Evolutionary conservation across 2,888 invertebrate species (phyloP).

Genomic region (Hemaris fuciformis): DNA sequence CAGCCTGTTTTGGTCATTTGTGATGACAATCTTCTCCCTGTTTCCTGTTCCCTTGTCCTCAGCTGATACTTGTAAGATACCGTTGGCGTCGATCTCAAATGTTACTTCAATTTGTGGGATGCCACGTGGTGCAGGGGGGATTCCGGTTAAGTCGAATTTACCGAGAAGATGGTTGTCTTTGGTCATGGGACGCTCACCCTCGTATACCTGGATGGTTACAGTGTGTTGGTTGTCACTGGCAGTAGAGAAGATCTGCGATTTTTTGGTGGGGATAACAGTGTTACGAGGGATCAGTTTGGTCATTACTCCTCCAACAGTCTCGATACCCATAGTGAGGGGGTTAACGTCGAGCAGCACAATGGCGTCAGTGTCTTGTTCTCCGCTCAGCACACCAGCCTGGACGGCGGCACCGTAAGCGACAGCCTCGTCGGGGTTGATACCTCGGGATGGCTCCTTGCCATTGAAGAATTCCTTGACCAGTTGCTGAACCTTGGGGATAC

Average conservation of each 20-base stretch:
- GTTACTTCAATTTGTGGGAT: constrained; percentile 97
- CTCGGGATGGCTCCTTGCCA: constrained; percentile 98
- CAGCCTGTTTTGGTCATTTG: constrained; percentile 98
- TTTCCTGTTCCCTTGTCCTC: constrained; percentile 99
- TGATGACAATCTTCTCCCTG: constrained; percentile 99
- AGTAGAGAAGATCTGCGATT: constrained; percentile 99
- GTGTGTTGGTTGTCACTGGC: constrained; percentile 99
- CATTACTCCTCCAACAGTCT: constrained; percentile 99
- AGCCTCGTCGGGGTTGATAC: constrained; percentile 99
- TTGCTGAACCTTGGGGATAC: constrained; percentile 99
- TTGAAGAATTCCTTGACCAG: constrained; percentile 97
- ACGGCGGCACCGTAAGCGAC: constrained; percentile 99
- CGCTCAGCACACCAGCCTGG: constrained; percentile 98
- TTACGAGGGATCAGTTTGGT: constrained; percentile 98
- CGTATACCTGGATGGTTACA: constrained; percentile 98
- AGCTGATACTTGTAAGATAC: constrained; percentile 97
- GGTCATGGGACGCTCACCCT: constrained; percentile 99
- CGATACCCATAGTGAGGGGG: constrained; percentile 99
- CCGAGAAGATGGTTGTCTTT: constrained; percentile 99
- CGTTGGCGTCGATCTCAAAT: constrained; percentile 97
- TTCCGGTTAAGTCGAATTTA: constrained; percentile 98
- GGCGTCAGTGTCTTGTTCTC: constrained; percentile 98
- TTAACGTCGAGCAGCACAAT: constrained; percentile 98
- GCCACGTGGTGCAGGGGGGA: constrained; percentile 96
- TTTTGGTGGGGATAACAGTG: constrained; percentile 99